Evolutionary conservation across 2,888 invertebrate genomes (phyloP).

Genomic region (Tyria jacobaeae): DNA sequence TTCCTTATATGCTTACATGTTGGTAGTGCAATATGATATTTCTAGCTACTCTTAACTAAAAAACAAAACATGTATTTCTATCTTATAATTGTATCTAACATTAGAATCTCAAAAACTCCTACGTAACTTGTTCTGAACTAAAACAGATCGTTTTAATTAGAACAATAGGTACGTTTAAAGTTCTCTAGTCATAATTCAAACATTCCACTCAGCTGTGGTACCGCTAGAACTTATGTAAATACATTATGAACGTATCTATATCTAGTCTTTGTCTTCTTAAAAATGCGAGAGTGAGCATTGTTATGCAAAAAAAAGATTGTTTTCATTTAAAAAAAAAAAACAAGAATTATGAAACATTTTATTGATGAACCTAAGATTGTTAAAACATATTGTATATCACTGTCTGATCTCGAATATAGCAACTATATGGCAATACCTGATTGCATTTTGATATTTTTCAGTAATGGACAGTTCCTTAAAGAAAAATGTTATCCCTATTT

Average conservation of each 20-base stretch:
- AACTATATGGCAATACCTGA: no score
- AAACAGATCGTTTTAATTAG: constrained; percentile 67
- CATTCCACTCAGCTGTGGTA: constrained; percentile 38
- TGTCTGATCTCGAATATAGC: no score
- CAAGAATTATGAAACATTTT: no score
- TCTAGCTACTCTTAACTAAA: neutral
- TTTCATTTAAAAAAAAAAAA: no score
- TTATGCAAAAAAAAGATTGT: no score
- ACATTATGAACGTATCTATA: constrained; percentile 16
- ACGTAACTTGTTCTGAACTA: constrained; percentile 61
- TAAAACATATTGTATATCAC: no score
- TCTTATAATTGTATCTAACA: neutral
- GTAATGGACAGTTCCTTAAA: no score
- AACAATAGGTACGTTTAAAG: constrained; percentile 66
- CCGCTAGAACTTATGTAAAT: constrained; percentile 24
- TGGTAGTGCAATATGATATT: no score
- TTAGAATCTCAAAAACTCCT: constrained; percentile 46
- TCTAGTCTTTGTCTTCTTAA: neutral
- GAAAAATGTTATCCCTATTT: no score
- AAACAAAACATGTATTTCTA: neutral
- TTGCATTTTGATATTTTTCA: no score
- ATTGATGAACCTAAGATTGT: no score
- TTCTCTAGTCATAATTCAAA: constrained; percentile 58
- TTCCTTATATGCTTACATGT: no score
- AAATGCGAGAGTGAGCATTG: neutral